Evolutionary conservation across 2,888 invertebrate genomes (phyloP), one percentile per base, ranked within the genome.

Genomic region (Ischnus inquisitorius): DNA sequence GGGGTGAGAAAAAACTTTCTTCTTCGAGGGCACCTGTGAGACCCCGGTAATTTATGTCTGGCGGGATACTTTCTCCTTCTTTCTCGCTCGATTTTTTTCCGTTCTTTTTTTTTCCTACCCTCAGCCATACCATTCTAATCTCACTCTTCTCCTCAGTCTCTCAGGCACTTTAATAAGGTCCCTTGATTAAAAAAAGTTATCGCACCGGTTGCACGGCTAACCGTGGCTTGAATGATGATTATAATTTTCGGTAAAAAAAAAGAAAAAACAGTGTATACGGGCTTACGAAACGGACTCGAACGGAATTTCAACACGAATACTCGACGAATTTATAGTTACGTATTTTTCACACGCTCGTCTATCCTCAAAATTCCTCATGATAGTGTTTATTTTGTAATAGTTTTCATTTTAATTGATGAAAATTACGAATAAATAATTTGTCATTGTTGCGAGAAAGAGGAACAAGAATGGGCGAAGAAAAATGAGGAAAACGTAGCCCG

Each of bases 11-110:
- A 75, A 83, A 69, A 82, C 60, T 79, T 78, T 78, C 41, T 83
- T 83, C 79, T 48, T 39, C 83, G 79, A 83, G 79, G 72, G 83
- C 75, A 83, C 83, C 83, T 75, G 83, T 75, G 83, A 83, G 83
- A 79, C 34, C 79, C 79, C 76, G 67, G 71, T 83, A 83, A 83
- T 83, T 83, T 79, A 83, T 79, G 79, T 83, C 65, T 79, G 76
- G 71, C 67, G 62, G 16, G 62, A 72, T 60, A 72, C 78, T 79
- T 85, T 86, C 83, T 85, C 86, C 71, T 68, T 85, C 51, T 60
- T 48, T 69, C 28, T 62, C 46, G 41, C 79, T 79, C 85, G 54
- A 62, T 60, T 12, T 64, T 46, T n/a, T n/a, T n/a, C n/a, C n/a
- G 39, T 72, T 72, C 72, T 48, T 65, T 79, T 82, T 62, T 64